phyloP scores from a whole-genome alignment of 2,113 vertebrate species.

The Saguinus imperator region DNA sequence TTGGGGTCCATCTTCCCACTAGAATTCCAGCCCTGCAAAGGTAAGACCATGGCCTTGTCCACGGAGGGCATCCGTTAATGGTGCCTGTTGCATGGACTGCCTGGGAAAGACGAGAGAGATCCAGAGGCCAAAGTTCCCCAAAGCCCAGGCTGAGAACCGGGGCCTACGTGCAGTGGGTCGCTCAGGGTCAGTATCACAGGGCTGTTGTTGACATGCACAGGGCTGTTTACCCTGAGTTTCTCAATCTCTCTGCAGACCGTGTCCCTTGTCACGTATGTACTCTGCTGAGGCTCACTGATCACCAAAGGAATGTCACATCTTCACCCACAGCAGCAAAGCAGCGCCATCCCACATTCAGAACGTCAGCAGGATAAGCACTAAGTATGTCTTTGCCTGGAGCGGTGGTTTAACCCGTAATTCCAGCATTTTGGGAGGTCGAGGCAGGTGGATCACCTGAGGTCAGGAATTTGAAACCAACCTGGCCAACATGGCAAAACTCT shows the following conservation, averaged over 20 bases:
- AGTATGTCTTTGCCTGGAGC: rapidly evolving
- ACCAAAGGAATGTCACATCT: no score
- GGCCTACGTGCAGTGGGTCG: background rate
- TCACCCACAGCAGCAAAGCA: background rate
- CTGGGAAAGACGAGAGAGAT: background rate
- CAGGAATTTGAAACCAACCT: no score
- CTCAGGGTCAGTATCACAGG: background rate
- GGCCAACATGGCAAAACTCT: no score
- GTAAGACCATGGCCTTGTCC: background rate
- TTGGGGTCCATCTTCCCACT: background rate
- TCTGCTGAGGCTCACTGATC: background rate
- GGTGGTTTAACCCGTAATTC: no score
- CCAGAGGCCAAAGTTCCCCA: background rate
- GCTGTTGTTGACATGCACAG: background rate
- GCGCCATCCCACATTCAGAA: rapidly evolving
- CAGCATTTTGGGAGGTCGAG: no score
- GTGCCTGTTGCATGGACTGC: background rate
- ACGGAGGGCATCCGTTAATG: background rate
- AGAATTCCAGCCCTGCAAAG: background rate
- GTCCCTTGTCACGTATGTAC: background rate
- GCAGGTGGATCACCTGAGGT: no score
- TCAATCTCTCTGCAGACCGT: background rate
- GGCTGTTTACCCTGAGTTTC: background rate
- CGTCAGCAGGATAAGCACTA: background rate
- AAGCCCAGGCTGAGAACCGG: background rate